Evolutionary conservation across 1,140 invertebrate species (phyloP).

Genomic region (Conus ventricosus): DNA sequence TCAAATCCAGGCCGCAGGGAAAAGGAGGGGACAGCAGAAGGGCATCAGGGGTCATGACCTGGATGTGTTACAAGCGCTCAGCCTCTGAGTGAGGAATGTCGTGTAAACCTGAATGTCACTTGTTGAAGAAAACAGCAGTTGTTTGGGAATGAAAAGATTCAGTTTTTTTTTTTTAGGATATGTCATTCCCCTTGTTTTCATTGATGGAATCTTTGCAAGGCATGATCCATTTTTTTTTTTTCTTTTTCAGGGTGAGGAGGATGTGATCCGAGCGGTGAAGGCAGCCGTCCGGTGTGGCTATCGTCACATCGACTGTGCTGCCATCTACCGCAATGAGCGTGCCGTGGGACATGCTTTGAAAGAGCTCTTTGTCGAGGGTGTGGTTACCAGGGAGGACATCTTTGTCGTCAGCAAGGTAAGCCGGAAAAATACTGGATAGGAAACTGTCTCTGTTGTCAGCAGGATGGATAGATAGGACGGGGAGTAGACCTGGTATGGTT

Average conservation of each 20-base stretch:
- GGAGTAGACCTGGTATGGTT: not conserved
- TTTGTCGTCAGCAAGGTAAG: constrained; percentile 82
- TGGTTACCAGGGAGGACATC: constrained; percentile 85
- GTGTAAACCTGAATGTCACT: too few relatives aligned
- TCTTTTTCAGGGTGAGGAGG: constrained; percentile 65
- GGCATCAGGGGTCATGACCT: too few relatives aligned
- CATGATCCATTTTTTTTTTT: not conserved
- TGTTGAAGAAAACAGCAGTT: too few relatives aligned
- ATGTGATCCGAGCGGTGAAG: constrained; percentile 85
- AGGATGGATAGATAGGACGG: too few relatives aligned
- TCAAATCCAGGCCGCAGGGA: too few relatives aligned
- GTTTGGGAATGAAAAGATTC: too few relatives aligned
- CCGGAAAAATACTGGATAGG: not conserved
- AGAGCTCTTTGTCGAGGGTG: constrained; percentile 83
- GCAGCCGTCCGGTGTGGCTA: constrained; percentile 89
- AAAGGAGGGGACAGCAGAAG: too few relatives aligned
- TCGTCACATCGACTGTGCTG: constrained; percentile 92
- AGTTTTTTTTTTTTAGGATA: too few relatives aligned
- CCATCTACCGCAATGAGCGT: constrained; percentile 88
- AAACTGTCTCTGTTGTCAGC: not conserved
- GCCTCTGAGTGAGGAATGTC: not conserved
- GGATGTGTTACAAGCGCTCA: too few relatives aligned
- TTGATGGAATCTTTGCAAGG: too few relatives aligned
- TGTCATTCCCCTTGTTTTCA: too few relatives aligned
- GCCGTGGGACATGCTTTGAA: constrained; percentile 87